Conservation (phyloP, 2,888 invertebrate genomes). For the Eulithis prunata region DNA sequence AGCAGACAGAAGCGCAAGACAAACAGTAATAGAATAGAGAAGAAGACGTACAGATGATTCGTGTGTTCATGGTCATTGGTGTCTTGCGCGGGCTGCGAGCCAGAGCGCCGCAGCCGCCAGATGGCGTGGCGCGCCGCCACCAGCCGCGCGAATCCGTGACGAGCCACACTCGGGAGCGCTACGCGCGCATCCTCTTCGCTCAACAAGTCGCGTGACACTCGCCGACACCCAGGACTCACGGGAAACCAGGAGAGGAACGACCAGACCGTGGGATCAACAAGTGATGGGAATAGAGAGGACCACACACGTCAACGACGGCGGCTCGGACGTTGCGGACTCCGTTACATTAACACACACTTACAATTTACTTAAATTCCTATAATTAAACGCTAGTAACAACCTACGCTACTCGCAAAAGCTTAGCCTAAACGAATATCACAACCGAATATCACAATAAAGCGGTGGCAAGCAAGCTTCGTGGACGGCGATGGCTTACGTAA, state of each 20-base stretch:
- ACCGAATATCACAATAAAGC: constrained; percentile 83
- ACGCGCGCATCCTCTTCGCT: constrained; percentile 67
- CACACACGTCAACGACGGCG: constrained; percentile 54
- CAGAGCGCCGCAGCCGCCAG: constrained; percentile 86
- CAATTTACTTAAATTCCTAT: constrained; percentile 7
- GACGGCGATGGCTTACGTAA: constrained; percentile 83
- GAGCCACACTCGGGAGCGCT: constrained; percentile 85
- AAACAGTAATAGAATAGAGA: constrained; percentile 66
- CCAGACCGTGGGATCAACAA: constrained; percentile 58
- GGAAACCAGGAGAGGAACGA: constrained; percentile 55
- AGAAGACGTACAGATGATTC: constrained; percentile 83
- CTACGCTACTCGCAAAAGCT: constrained; percentile 75
- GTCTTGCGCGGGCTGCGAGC: constrained; percentile 80
- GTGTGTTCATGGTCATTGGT: constrained; percentile 82
- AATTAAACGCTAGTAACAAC: constrained; percentile 17
- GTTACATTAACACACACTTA: constrained; percentile 43
- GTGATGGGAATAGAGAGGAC: constrained; percentile 43
- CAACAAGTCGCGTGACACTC: constrained; percentile 62
- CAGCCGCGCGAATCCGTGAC: constrained; percentile 88
- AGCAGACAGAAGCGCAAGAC: constrained; percentile 54
- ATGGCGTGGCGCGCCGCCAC: constrained; percentile 89
- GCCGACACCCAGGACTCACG: constrained; percentile 49
- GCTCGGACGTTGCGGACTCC: constrained; percentile 55
- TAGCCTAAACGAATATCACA: constrained; percentile 79
- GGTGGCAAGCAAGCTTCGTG: constrained; percentile 82